phyloP scores from a whole-genome alignment of 2,888 invertebrate genomes.

The Cheilosia variabilis region DNA sequence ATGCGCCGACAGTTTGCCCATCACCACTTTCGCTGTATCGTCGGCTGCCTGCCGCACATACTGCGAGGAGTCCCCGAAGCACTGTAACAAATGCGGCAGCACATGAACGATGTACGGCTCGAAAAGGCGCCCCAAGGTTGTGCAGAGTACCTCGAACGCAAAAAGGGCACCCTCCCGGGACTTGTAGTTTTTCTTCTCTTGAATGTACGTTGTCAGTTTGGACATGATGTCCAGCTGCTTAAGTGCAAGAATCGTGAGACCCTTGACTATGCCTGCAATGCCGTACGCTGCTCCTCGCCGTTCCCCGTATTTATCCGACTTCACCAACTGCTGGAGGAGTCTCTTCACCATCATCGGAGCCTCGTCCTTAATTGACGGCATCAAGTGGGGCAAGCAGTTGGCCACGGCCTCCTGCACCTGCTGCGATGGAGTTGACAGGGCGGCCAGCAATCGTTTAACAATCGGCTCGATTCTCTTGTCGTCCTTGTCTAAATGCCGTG shows the following conservation, averaged over 20 bases:
- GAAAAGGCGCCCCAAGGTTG: constrained; percentile 94
- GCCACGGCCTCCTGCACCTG: constrained; percentile 99
- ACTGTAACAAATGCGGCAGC: constrained; percentile 95
- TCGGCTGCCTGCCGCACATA: constrained; percentile 98
- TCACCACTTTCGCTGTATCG: constrained; percentile 97
- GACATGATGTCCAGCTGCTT: constrained; percentile 98
- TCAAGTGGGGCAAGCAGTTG: constrained; percentile 96
- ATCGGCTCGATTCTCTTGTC: constrained; percentile 97
- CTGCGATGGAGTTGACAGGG: constrained; percentile 98
- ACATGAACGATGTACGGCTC: constrained; percentile 99
- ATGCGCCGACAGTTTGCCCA: constrained; percentile 97
- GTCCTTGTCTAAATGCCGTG: constrained; percentile 96
- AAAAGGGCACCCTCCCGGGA: constrained; percentile 98
- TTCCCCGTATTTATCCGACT: constrained; percentile 94
- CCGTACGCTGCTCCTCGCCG: constrained; percentile 97
- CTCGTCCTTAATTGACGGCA: constrained; percentile 96
- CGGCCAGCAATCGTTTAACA: constrained; percentile 93
- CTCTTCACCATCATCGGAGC: constrained; percentile 94
- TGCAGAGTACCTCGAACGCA: constrained; percentile 98
- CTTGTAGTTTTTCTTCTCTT: constrained; percentile 98
- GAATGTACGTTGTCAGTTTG: constrained; percentile 95
- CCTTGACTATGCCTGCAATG: constrained; percentile 97
- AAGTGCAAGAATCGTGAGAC: constrained; percentile 96
- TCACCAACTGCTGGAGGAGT: constrained; percentile 93
- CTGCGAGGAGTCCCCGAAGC: constrained; percentile 97